Percentiles rank a stretch among this genome's conserved stretches.
These are phyloP conservation scores for Tetraodon nigroviridis DNA, from an alignment of 2,113 vertebrate species.

Conservation along the genomic window DNA sequence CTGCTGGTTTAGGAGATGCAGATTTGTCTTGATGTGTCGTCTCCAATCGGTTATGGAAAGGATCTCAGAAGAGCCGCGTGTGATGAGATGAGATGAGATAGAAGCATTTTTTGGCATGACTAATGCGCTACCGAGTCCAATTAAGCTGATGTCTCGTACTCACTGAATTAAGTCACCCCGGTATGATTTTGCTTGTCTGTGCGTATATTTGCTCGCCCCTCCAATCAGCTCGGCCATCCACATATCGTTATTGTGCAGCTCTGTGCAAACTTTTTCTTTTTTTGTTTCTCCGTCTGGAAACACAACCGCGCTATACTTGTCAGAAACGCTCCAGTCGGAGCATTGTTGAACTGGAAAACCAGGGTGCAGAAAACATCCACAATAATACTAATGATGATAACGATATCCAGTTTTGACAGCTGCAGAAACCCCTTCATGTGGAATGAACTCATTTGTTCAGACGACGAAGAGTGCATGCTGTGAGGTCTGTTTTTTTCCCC, in stretches of 20 bases:
- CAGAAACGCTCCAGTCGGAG: background rate
- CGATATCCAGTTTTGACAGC: too few species aligned
- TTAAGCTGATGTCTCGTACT: constrained; percentile 59
- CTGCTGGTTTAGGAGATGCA: constrained; percentile 17
- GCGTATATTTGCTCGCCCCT: constrained; percentile 56
- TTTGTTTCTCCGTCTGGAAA: background rate
- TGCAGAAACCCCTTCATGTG: background rate
- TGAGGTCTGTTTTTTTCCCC: constrained; percentile 1
- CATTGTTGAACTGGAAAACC: background rate
- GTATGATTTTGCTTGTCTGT: constrained; percentile 56
- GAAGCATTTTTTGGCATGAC: constrained; percentile 60
- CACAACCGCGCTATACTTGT: background rate
- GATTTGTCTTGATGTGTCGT: constrained; percentile 14
- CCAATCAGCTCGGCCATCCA: constrained; percentile 31
- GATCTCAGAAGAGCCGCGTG: constrained; percentile 42
- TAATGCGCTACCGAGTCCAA: constrained; percentile 56
- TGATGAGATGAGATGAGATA: constrained; percentile 44
- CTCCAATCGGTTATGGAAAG: constrained; percentile 33
- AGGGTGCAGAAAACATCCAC: background rate
- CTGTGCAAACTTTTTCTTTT: background rate
- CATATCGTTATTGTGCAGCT: constrained; percentile 3
- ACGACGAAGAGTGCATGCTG: background rate
- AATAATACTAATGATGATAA: too few species aligned
- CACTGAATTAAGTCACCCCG: constrained; percentile 59
- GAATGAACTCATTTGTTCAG: too few species aligned